These are phyloP conservation scores for Agonopterix alstromeriana DNA, from an alignment of 2,888 invertebrate species.

Conservation along the genomic window DNA sequence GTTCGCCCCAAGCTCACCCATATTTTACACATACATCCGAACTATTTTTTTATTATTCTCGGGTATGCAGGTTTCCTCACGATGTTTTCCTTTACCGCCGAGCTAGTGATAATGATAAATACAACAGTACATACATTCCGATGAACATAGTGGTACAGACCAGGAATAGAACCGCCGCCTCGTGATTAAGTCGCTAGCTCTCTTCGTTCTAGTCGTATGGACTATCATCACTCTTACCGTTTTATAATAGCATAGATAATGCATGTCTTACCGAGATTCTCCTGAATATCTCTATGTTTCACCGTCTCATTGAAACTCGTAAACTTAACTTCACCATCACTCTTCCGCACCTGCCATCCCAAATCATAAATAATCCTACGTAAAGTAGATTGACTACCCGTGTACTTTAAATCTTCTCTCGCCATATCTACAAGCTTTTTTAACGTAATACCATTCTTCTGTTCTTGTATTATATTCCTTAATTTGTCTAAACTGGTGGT, in stretches of 20 bases:
- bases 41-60: too few relatives aligned
- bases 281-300: neutral
- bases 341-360: neutral
- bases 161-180: too few relatives aligned
- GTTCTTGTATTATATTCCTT: neutral
- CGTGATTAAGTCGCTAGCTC: too few relatives aligned
- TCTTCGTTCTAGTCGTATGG: too few relatives aligned
- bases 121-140: too few relatives aligned
- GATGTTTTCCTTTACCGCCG: too few relatives aligned
- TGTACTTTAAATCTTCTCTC: neutral
- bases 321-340: neutral
- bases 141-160: too few relatives aligned
- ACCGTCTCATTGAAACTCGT: neutral
- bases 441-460: neutral
- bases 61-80: too few relatives aligned
- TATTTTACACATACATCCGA: too few relatives aligned
- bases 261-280: neutral
- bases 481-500: neutral
- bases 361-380: neutral
- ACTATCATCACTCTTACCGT: too few relatives aligned
- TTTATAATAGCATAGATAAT: neutral
- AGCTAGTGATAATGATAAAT: too few relatives aligned
- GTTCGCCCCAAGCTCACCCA: too few relatives aligned
- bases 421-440: neutral
- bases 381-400: neutral